These are phyloP conservation scores for Oryzias dopingdopingensis DNA, from an alignment of 2,797 vertebrate species.

Conservation along the genomic window DNA sequence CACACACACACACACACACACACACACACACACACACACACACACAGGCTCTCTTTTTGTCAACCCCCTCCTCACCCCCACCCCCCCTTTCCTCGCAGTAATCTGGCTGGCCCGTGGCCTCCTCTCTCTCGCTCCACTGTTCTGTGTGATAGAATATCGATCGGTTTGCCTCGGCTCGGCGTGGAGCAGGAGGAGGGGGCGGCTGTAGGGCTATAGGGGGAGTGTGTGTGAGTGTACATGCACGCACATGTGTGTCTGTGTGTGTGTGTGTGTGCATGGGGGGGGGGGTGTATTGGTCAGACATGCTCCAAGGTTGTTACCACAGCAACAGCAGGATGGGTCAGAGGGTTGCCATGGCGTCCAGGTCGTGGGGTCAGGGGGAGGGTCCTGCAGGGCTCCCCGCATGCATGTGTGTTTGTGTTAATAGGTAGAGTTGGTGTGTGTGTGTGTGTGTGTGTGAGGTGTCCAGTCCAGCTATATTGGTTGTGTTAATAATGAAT, in stretches of 20 bases:
- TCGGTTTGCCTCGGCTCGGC: slow-evolving; percentile 77
- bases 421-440: slow-evolving; percentile 46
- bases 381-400: slow-evolving; percentile 61
- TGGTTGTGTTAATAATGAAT: slow-evolving; percentile 71
- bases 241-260: slow-evolving; percentile 31
- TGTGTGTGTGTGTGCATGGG: slow-evolving; percentile 19
- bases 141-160: slow-evolving; percentile 87
- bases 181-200: slow-evolving; percentile 60
- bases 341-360: slow-evolving; percentile 81
- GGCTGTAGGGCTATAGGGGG: slow-evolving; percentile 42
- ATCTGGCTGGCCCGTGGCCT: slow-evolving; percentile 80
- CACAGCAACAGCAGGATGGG: slow-evolving; percentile 80
- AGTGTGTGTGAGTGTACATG: slow-evolving; percentile 29
- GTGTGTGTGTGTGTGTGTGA: slow-evolving; percentile 44
- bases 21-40: slow-evolving; percentile 28
- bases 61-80: slow-evolving; percentile 32
- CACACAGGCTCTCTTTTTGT: slow-evolving; percentile 54
- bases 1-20: slow-evolving; percentile 22
- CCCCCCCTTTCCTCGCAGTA: slow-evolving; percentile 60
- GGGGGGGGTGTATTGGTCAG: slow-evolving; percentile 75
- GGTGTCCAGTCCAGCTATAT: slow-evolving; percentile 58
- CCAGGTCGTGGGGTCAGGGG: slow-evolving; percentile 78
- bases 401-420: slow-evolving; percentile 44
- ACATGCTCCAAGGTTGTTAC: slow-evolving; percentile 83
- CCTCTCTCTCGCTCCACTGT: slow-evolving; percentile 83